A percentile compares a stretch with the other conserved stretches of the same genome.
These are phyloP conservation scores for Stegophylla sp. DNA, from an alignment of 2,888 invertebrate species.

Conservation along the genomic window DNA sequence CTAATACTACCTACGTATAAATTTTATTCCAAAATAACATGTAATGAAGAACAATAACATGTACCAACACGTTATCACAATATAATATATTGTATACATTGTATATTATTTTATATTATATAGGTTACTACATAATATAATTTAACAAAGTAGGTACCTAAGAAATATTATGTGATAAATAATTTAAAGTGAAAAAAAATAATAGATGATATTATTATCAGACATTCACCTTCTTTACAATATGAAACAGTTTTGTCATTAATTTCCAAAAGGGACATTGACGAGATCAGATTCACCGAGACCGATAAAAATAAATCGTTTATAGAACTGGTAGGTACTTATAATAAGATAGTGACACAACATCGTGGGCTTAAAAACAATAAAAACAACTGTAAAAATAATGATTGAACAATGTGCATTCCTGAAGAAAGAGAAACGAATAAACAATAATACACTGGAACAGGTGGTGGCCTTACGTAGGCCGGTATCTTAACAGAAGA, in stretches of 20 bases:
- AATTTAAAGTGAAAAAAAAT: too few species aligned
- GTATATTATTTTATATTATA: too few species aligned
- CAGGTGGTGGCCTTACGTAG: background rate
- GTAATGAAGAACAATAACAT: too few species aligned
- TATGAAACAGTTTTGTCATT: background rate
- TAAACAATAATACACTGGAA: background rate
- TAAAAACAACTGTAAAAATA: background rate
- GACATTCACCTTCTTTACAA: background rate
- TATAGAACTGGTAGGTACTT: background rate
- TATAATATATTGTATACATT: too few species aligned
- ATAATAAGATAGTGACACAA: background rate
- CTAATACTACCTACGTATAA: too few species aligned
- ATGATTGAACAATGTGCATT: background rate
- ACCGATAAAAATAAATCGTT: constrained; percentile 16
- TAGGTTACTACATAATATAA: too few species aligned
- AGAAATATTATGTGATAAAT: too few species aligned
- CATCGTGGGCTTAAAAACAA: background rate
- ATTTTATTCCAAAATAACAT: too few species aligned
- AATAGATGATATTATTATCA: background rate
- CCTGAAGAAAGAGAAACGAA: background rate
- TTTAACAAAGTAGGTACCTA: too few species aligned
- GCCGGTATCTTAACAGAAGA: too few species aligned
- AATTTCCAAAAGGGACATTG: constrained; percentile 20
- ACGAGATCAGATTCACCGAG: background rate
- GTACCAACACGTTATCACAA: too few species aligned